phyloP scores from a whole-genome alignment of 2,113 vertebrate genomes.

The Gulo gulo region DNA sequence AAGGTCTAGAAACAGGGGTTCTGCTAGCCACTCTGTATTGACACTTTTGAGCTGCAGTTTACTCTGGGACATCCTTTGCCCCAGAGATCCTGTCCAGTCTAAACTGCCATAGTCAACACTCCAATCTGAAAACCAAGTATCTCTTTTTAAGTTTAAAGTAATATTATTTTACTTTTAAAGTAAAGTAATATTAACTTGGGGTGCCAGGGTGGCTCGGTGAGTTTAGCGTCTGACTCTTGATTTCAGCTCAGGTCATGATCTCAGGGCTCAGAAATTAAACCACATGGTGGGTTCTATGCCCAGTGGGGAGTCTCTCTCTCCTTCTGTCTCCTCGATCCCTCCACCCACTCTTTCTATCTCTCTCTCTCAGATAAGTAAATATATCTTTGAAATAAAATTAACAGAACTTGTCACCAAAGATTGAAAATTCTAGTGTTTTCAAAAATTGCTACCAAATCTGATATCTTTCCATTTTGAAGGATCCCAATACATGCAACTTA shows the following conservation, averaged over 20 bases:
- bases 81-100: too few relatives aligned
- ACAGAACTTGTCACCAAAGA: not conserved
- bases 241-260: not conserved
- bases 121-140: not conserved
- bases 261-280: not conserved
- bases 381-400: not conserved
- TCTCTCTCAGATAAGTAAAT: not conserved
- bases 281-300: not conserved
- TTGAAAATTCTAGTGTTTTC: not conserved
- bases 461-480: not conserved
- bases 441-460: not conserved
- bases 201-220: not conserved
- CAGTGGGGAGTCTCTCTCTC: not conserved
- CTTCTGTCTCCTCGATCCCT: not conserved
- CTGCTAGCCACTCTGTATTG: not conserved
- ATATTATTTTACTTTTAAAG: too few relatives aligned
- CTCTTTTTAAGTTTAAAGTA: not conserved
- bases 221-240: not conserved
- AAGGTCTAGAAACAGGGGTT: accelerated
- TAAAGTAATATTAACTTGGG: too few relatives aligned
- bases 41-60: not conserved
- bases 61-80: not conserved
- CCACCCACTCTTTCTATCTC: not conserved
- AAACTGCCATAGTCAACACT: too few relatives aligned
- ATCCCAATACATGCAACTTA: not conserved